Evolutionary conservation across 2,113 vertebrate genomes (phyloP).

Genomic region (Mormyrus lacerda): DNA sequence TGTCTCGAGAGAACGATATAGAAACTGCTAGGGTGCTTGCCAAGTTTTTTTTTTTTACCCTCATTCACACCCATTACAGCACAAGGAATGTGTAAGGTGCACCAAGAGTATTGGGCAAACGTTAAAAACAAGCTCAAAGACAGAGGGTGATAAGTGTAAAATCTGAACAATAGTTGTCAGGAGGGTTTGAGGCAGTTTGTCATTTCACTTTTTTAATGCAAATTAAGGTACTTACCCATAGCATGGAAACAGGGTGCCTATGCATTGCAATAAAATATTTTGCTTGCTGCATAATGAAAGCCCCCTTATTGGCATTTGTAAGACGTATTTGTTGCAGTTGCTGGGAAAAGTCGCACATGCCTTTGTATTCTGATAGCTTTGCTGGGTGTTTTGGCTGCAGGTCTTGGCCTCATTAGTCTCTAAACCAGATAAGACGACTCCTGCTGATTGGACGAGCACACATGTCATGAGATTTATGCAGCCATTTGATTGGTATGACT

Average conservation of each 20-base stretch:
- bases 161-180: neutral
- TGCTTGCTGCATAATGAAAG: neutral
- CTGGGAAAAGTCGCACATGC: neutral
- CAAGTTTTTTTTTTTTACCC: neutral
- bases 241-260: neutral
- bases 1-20: neutral
- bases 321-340: neutral
- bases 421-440: neutral
- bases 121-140: neutral
- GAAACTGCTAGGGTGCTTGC: too few species aligned
- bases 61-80: neutral
- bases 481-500: neutral
- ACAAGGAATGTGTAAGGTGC: neutral
- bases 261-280: neutral
- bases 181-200: neutral
- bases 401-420: neutral
- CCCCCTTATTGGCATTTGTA: neutral
- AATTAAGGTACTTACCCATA: neutral
- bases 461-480: neutral
- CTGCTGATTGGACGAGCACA: neutral
- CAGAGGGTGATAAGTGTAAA: neutral
- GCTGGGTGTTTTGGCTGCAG: neutral
- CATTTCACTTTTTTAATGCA: neutral
- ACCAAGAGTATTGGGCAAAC: neutral
- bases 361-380: neutral